Conservation (phyloP, 2,113 vertebrate genomes). For the Malurus elegans region DNA sequence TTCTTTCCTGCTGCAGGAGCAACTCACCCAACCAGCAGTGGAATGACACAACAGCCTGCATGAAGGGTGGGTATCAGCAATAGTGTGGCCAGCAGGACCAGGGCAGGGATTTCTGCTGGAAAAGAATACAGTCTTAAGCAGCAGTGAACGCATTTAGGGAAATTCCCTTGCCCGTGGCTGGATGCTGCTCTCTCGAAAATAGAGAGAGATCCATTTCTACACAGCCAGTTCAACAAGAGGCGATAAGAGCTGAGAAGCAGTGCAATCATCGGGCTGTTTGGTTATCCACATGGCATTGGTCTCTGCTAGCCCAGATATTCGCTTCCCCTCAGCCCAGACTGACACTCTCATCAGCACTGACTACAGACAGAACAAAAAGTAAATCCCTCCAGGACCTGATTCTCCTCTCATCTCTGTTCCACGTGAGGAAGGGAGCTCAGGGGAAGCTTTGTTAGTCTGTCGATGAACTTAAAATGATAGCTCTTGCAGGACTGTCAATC, state of each 20-base stretch:
- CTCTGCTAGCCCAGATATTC: not conserved
- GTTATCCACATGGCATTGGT: not conserved
- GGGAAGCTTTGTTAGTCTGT: constrained; percentile 43
- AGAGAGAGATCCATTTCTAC: not conserved
- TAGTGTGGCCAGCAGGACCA: not conserved
- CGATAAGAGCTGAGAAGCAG: not conserved
- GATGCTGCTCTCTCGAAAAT: not conserved
- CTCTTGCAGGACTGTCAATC: constrained; percentile 20
- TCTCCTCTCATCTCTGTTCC: constrained; percentile 22
- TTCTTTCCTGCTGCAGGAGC: not conserved
- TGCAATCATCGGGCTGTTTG: not conserved
- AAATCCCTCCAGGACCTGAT: constrained; percentile 3
- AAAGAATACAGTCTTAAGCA: not conserved
- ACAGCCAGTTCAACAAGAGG: not conserved
- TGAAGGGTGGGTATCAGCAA: not conserved
- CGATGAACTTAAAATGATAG: constrained; percentile 35
- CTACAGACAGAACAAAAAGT: constrained; percentile 27
- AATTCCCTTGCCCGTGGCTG: not conserved
- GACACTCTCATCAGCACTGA: not conserved
- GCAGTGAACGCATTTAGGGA: not conserved
- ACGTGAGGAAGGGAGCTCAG: not conserved
- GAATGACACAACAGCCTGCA: not conserved
- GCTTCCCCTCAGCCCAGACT: not conserved
- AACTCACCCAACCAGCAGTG: not conserved
- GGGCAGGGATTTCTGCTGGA: not conserved